A percentile compares a stretch with the other conserved stretches of the same genome.
Evolutionary conservation across 64 coral and sea anemone species (phyloP).

Genomic region (Dendronephthya gigantea): DNA sequence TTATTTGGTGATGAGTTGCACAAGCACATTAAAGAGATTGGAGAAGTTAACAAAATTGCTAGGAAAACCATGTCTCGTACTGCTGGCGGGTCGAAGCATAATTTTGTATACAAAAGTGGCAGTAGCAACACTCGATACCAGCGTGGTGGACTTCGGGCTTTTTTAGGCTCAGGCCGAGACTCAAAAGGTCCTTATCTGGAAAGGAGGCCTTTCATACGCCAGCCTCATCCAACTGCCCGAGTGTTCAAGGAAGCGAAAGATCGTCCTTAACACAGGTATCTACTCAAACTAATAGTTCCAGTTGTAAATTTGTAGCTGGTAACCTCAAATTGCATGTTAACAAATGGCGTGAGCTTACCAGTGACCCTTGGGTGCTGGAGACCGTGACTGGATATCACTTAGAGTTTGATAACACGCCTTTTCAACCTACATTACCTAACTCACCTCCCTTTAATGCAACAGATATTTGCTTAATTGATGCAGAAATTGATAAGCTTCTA

Average conservation of each 20-base stretch:
- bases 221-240: background rate
- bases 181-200: background rate
- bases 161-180: too few species aligned
- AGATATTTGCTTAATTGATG: too few species aligned
- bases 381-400: too few species aligned
- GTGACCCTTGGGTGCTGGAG: too few species aligned
- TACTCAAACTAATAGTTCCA: background rate
- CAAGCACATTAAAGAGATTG: constrained; percentile 64
- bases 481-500: constrained; percentile 33
- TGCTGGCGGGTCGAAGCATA: background rate
- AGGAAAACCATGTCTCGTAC: too few species aligned
- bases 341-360: too few species aligned
- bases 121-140: background rate
- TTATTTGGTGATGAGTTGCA: constrained; percentile 52
- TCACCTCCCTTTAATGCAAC: too few species aligned
- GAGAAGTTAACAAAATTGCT: constrained; percentile 71
- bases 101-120: constrained; percentile 19
- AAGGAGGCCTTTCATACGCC: background rate
- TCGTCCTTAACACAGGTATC: constrained; percentile 26
- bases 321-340: too few species aligned
- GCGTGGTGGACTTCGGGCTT: constrained; percentile 19
- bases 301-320: constrained; percentile 37
- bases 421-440: too few species aligned
- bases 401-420: too few species aligned
- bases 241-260: constrained; percentile 3